A percentile compares a stretch with the other conserved stretches of the same genome.
Evolutionary conservation across 2,113 vertebrate species (phyloP).

Genomic region (Lepus europaeus): DNA sequence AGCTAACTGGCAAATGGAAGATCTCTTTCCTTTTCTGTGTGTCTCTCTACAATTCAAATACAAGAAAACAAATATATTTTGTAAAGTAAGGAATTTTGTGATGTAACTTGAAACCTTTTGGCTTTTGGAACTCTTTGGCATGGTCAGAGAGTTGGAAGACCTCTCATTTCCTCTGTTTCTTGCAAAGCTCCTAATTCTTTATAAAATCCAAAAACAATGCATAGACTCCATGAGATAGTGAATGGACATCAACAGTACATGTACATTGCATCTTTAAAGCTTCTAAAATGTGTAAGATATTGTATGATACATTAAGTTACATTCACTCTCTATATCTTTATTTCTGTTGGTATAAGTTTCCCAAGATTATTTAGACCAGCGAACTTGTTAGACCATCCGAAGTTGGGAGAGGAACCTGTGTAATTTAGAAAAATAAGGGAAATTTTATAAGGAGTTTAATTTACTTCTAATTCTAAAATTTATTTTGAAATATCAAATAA

Average conservation of each 20-base stretch:
- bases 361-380: too few species aligned
- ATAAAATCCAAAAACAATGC: background rate
- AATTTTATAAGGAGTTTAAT: constrained; percentile 22
- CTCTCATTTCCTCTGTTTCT: background rate
- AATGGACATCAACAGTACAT: background rate
- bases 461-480: background rate
- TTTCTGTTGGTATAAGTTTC: too few species aligned
- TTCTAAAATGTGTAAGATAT: background rate
- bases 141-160: background rate
- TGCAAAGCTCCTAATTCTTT: background rate
- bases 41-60: too few species aligned
- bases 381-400: background rate
- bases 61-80: too few species aligned
- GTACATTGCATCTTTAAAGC: background rate
- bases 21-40: too few species aligned
- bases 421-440: background rate
- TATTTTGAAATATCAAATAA: constrained; percentile 2
- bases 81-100: background rate
- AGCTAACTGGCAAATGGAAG: too few species aligned
- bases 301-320: background rate
- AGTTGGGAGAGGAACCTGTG: background rate
- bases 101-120: background rate
- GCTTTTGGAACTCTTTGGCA: background rate
- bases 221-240: background rate
- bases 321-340: background rate